phyloP scores from a whole-genome alignment of 2,797 vertebrate species.

The Selene dorsalis region DNA sequence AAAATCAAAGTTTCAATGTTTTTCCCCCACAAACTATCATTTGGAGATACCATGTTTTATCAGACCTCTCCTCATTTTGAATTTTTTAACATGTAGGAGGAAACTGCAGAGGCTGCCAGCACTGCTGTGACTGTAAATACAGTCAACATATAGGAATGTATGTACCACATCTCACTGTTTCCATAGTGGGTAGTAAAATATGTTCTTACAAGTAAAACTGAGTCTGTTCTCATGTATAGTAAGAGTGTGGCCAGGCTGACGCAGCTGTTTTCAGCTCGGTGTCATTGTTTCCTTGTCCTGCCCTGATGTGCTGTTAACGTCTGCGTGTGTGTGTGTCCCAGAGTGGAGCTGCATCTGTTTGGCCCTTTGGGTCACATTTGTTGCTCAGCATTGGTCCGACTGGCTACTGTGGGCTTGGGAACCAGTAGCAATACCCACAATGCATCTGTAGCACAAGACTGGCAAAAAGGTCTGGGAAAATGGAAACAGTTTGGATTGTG shows the following conservation, averaged over 20 bases:
- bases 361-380: constrained; percentile 67
- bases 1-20: background rate
- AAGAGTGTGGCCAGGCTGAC: background rate
- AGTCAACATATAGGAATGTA: background rate
- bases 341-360: constrained; percentile 59
- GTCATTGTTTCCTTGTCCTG: background rate
- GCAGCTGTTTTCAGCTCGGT: background rate
- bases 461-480: constrained; percentile 62
- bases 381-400: constrained; percentile 36
- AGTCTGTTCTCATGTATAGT: background rate
- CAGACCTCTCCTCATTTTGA: background rate
- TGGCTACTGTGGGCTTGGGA: constrained; percentile 63
- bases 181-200: background rate
- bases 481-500: constrained; percentile 21
- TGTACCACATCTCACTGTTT: background rate
- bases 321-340: constrained; percentile 23
- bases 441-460: constrained; percentile 61
- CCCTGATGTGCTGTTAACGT: background rate
- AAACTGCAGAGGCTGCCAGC: background rate
- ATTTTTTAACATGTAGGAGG: background rate
- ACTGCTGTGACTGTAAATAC: background rate
- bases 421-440: constrained; percentile 68
- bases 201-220: no score
- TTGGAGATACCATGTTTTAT: background rate
- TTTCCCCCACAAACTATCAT: background rate